phyloP scores from a whole-genome alignment of 2,797 vertebrate species.

The Poliocrania exsul region DNA sequence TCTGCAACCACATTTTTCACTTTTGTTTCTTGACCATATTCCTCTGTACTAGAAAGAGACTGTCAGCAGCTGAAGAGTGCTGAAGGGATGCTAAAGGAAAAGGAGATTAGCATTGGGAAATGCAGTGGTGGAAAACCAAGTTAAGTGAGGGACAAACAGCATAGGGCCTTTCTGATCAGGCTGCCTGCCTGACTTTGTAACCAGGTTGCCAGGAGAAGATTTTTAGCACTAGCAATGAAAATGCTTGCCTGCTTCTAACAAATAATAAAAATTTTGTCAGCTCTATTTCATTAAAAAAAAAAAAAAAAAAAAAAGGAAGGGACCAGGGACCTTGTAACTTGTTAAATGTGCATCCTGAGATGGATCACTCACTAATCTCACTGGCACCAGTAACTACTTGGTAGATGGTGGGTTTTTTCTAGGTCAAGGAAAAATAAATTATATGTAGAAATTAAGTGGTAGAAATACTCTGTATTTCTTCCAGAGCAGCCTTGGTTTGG shows the following conservation, averaged over 20 bases:
- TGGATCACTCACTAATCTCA: neutral
- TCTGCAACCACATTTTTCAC: neutral
- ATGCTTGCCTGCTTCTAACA: neutral
- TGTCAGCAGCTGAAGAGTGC: neutral
- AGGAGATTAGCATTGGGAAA: neutral
- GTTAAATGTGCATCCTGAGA: neutral
- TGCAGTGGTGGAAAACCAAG: neutral
- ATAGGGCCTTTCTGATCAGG: neutral
- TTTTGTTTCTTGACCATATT: neutral
- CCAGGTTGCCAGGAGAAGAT: neutral
- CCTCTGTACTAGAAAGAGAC: neutral
- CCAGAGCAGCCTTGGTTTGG: neutral
- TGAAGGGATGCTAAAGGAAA: neutral
- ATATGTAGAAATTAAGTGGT: neutral
- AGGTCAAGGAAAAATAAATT: neutral
- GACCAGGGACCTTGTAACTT: neutral
- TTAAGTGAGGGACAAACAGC: neutral
- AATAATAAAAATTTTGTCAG: neutral
- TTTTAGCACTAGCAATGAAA: neutral
- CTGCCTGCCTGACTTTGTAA: neutral
- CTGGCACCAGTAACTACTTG: neutral
- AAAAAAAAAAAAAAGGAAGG: neutral
- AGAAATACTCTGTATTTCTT: neutral
- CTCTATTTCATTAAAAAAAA: neutral
- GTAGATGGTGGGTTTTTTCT: neutral